Percentiles rank a stretch among this genome's conserved stretches.
These are phyloP conservation scores for Asteroscopus sphinx DNA, from an alignment of 2,888 invertebrate genomes.

Conservation along the genomic window DNA sequence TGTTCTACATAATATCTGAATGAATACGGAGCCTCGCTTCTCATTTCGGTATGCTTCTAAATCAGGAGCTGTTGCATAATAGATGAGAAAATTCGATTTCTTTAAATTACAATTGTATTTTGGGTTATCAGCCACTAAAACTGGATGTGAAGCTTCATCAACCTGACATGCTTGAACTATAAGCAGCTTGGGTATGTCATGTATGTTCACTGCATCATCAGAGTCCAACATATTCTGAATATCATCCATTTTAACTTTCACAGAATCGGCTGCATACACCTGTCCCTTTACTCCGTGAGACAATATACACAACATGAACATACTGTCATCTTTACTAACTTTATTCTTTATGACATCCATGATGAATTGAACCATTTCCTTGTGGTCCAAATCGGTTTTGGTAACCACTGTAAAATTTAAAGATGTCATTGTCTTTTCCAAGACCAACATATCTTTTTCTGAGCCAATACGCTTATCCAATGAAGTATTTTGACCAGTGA, in stretches of 20 bases:
- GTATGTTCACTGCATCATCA: constrained; percentile 68
- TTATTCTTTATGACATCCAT: constrained; percentile 69
- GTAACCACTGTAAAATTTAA: constrained; percentile 78
- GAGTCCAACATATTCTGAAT: constrained; percentile 80
- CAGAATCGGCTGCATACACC: constrained; percentile 81
- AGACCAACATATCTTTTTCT: constrained; percentile 68
- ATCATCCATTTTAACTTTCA: constrained; percentile 79
- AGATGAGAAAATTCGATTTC: constrained; percentile 80
- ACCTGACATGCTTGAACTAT: constrained; percentile 85
- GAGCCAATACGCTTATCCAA: constrained; percentile 75
- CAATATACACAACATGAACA: constrained; percentile 83
- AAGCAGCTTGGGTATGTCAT: constrained; percentile 79
- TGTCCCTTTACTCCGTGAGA: constrained; percentile 84
- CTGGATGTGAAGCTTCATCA: constrained; percentile 60
- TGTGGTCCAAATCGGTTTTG: constrained; percentile 71
- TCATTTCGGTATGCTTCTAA: constrained; percentile 80
- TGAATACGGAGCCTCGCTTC: constrained; percentile 79
- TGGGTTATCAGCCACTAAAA: constrained; percentile 74
- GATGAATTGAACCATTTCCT: constrained; percentile 73
- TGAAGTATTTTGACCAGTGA: constrained; percentile 48
- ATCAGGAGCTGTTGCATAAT: constrained; percentile 84
- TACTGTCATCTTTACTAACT: constrained; percentile 74
- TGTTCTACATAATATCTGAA: constrained; percentile 75
- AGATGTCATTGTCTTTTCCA: constrained; percentile 75
- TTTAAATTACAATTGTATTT: constrained; percentile 63